Evolutionary conservation across 2,797 vertebrate species (phyloP).

Genomic region (Tiaroga cobitis): DNA sequence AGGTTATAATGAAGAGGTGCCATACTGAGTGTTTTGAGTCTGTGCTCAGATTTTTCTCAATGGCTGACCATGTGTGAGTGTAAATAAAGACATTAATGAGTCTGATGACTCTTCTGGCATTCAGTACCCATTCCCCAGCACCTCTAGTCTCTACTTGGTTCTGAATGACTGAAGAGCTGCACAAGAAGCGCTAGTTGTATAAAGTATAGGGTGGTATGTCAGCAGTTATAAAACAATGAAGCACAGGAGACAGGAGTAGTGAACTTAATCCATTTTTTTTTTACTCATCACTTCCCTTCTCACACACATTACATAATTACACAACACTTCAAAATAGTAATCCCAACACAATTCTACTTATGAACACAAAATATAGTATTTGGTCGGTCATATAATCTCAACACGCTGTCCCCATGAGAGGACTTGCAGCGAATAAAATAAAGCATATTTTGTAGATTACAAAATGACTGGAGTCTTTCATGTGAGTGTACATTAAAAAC

Average conservation of each 20-base stretch:
- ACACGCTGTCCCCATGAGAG: no score
- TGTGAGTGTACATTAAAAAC: background rate
- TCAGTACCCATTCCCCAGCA: background rate
- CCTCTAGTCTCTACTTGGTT: background rate
- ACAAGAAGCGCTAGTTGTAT: no score
- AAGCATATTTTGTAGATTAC: no score
- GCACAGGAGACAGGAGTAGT: no score
- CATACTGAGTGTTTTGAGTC: background rate
- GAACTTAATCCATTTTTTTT: no score
- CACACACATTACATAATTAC: no score
- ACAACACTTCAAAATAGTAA: background rate
- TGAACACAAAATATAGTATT: no score
- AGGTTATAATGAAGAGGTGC: background rate
- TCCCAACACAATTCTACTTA: no score
- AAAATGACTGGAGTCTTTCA: background rate
- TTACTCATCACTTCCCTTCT: no score
- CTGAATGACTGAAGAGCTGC: background rate
- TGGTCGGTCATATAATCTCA: no score
- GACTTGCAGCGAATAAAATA: no score
- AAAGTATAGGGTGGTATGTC: background rate
- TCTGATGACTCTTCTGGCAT: background rate
- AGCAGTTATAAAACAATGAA: no score
- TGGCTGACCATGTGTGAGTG: conserved; percentile 11
- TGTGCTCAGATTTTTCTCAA: background rate
- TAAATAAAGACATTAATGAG: background rate